phyloP scores from a whole-genome alignment of 2,797 vertebrate genomes.

The Centropyge bicolor region DNA sequence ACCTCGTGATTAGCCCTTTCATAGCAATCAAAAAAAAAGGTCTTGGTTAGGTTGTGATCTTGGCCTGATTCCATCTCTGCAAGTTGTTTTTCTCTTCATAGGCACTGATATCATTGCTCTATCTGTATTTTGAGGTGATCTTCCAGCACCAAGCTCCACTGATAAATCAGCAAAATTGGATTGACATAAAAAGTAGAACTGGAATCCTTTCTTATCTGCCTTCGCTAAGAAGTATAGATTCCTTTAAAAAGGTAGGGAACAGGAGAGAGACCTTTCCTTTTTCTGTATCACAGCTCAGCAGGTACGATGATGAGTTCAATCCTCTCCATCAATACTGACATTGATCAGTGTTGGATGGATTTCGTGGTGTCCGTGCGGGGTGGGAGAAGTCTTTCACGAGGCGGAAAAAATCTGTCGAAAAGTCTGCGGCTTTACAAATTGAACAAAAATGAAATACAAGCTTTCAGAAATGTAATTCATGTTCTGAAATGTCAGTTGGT shows the following conservation, averaged over 20 bases:
- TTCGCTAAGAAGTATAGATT: neutral
- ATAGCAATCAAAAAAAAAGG: neutral
- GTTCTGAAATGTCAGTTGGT: neutral
- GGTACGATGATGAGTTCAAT: neutral
- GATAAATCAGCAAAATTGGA: constrained; percentile 20
- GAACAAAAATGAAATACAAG: neutral
- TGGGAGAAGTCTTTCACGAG: neutral
- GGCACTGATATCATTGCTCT: neutral
- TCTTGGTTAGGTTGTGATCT: neutral
- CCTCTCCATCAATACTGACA: constrained; percentile 21
- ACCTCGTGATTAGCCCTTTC: neutral
- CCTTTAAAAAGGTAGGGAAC: neutral
- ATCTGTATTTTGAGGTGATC: constrained; percentile 8
- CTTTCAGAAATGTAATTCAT: neutral
- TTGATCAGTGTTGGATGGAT: constrained; percentile 17
- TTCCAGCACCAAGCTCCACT: neutral
- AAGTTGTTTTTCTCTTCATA: neutral
- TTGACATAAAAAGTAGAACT: constrained; percentile 8
- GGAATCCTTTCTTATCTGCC: constrained; percentile 9
- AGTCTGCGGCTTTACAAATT: neutral
- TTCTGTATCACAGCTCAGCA: constrained; percentile 19
- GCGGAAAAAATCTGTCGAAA: neutral
- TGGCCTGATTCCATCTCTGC: neutral
- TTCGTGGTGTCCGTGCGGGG: neutral
- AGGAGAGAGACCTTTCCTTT: neutral